Evolutionary conservation across 2,797 vertebrate species (phyloP), one percentile per base, ranked within the genome.

Genomic region (Galagoides demidoff): DNA sequence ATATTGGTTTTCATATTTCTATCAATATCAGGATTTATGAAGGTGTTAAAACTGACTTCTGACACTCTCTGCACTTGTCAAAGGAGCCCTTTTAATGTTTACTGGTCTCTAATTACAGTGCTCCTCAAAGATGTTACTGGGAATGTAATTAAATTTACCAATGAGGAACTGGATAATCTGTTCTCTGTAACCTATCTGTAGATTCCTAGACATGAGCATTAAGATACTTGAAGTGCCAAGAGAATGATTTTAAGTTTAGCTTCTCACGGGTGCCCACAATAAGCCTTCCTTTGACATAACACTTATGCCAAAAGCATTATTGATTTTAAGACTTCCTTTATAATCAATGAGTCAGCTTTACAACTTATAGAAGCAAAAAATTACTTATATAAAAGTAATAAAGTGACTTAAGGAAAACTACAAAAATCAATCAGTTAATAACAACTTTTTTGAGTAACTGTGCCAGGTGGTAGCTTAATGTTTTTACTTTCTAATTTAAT

Each of bases 401-500:
- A 79, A 68, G 3, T 29, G 76, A 71, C 66, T 89, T 82, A 57
- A 82, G 27, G 92, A 31, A 64, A 85, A 77, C 29, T 66, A 16
- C 23, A 81, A 73, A 76, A 2, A 13, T 85, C 39, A 76, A 59
- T 22, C 13, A 45, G 49, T 52, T 81, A 85, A 66, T 71, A 70
- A 43, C 43, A 52, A 64, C 10, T 66, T 83, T 93, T 87, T 52
- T 22, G 57, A 61, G 4, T 59, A 84, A 49, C 10, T 76, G 10
- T 83, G 23, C 25, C 49, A 66, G 27, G 25, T 5, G 22, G 2
- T 76, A 73, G 25, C 37, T 68, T 93, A 86, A 37, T 2, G n/a
- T 86, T 87, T 95, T 93, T 27, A 57, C 17, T 84, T 78, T 73
- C 31, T 90, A 59, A 76, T 95, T 95, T 76, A 91, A 85, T 90